Evolutionary conservation across 2,888 invertebrate genomes (phyloP).

Genomic region (Leucozona laternaria): DNA sequence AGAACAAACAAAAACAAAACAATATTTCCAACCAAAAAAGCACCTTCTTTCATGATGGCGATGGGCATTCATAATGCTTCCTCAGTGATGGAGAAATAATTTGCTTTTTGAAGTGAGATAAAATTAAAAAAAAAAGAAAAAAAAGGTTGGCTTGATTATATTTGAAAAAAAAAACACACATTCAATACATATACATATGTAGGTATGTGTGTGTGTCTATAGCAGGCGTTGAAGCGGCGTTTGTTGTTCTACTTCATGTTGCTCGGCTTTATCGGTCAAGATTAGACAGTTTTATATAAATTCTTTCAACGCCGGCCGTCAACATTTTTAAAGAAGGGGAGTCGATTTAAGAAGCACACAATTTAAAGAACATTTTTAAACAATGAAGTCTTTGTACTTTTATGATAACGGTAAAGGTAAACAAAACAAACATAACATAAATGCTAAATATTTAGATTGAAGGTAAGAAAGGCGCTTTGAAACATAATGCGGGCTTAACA

Average conservation of each 20-base stretch:
- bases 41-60: constrained; percentile 22
- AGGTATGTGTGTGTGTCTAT: background rate
- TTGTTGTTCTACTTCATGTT: background rate
- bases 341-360: background rate
- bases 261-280: background rate
- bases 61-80: background rate
- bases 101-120: constrained; percentile 14
- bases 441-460: background rate
- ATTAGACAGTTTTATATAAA: background rate
- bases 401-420: background rate
- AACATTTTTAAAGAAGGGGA: background rate
- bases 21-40: constrained; percentile 8
- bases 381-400: background rate
- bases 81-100: constrained; percentile 20
- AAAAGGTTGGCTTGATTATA: constrained; percentile 18
- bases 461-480: background rate
- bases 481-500: no score
- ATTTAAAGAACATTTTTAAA: background rate
- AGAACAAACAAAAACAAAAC: background rate
- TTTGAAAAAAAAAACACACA: background rate
- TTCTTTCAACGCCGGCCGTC: background rate
- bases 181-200: background rate
- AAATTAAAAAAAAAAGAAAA: constrained; percentile 6
- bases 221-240: background rate
- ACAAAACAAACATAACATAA: background rate